These are phyloP conservation scores for Tachina fera DNA, from an alignment of 2,888 invertebrate species.

Conservation along the genomic window DNA sequence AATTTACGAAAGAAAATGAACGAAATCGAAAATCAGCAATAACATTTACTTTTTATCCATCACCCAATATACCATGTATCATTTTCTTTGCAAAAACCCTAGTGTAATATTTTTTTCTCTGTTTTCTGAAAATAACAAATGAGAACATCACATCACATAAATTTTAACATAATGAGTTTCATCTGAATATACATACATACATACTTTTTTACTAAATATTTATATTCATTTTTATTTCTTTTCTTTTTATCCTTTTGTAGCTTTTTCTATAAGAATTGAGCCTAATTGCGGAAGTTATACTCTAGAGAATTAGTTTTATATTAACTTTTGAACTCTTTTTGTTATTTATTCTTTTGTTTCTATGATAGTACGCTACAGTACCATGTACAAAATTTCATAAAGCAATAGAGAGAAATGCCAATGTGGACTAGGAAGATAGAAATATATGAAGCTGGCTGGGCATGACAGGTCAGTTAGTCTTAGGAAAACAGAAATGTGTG, in stretches of 20 bases:
- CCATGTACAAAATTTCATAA: too few relatives aligned
- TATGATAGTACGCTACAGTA: neutral
- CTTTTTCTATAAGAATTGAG: slow-evolving; percentile 74
- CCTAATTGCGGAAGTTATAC: slow-evolving; percentile 81
- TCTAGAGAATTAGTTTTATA: slow-evolving; percentile 78
- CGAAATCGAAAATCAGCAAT: slow-evolving; percentile 68
- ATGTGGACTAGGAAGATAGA: too few relatives aligned
- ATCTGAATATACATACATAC: slow-evolving; percentile 9
- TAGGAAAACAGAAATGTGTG: too few relatives aligned
- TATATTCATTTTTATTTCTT: slow-evolving; percentile 25
- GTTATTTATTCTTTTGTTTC: slow-evolving; percentile 14
- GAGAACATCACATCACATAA: slow-evolving; percentile 58
- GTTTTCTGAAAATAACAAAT: slow-evolving; percentile 33
- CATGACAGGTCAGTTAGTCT: too few relatives aligned
- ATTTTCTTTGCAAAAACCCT: slow-evolving; percentile 11
- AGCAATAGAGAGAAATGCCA: too few relatives aligned
- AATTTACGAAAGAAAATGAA: slow-evolving; percentile 58
- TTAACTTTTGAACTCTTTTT: slow-evolving; percentile 66
- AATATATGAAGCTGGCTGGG: too few relatives aligned
- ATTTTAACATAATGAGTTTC: slow-evolving; percentile 68
- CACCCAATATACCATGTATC: neutral
- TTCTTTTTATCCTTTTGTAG: neutral
- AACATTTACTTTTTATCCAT: slow-evolving; percentile 57
- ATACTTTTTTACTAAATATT: neutral
- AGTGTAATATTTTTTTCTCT: neutral